A percentile compares a stretch with the other conserved stretches of the same genome.
These are phyloP conservation scores for Cryptocheilus praepositus DNA, from an alignment of 2,888 invertebrate species.

Conservation along the genomic window DNA sequence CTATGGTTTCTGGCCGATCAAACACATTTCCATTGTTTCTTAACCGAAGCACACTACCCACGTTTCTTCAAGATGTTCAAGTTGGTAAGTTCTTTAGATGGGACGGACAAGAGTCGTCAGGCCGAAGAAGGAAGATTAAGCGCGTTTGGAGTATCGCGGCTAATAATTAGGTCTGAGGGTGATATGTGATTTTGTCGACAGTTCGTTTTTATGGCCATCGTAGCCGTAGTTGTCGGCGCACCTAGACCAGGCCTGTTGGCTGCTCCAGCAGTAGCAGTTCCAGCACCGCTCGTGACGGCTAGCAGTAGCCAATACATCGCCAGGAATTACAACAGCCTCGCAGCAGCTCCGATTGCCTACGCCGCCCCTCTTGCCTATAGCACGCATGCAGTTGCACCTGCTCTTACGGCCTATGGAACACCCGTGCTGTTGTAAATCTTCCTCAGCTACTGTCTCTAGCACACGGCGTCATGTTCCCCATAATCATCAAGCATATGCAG, in stretches of 20 bases:
- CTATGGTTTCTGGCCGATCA: conserved; percentile 28
- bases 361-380: conserved; percentile 59
- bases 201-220: conserved; percentile 67
- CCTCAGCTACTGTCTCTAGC: too few relatives aligned
- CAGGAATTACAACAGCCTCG: conserved; percentile 80
- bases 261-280: conserved; percentile 52
- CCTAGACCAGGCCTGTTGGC: conserved; percentile 62
- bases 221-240: conserved; percentile 70
- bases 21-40: conserved; percentile 43
- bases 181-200: too few relatives aligned
- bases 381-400: neutral
- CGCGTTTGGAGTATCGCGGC: too few relatives aligned
- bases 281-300: conserved; percentile 80
- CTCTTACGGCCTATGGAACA: neutral
- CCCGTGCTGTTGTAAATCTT: neutral
- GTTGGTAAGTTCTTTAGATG: conserved; percentile 71
- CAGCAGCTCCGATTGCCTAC: conserved; percentile 63
- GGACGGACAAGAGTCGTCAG: too few relatives aligned
- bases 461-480: neutral
- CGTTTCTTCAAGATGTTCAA: conserved; percentile 74
- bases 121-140: too few relatives aligned
- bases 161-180: too few relatives aligned
- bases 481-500: too few relatives aligned
- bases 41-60: conserved; percentile 23
- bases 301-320: conserved; percentile 81